Evolutionary conservation across 2,113 vertebrate species (phyloP), one percentile per base, ranked within the genome.

Genomic region (Trogon surrucura): DNA sequence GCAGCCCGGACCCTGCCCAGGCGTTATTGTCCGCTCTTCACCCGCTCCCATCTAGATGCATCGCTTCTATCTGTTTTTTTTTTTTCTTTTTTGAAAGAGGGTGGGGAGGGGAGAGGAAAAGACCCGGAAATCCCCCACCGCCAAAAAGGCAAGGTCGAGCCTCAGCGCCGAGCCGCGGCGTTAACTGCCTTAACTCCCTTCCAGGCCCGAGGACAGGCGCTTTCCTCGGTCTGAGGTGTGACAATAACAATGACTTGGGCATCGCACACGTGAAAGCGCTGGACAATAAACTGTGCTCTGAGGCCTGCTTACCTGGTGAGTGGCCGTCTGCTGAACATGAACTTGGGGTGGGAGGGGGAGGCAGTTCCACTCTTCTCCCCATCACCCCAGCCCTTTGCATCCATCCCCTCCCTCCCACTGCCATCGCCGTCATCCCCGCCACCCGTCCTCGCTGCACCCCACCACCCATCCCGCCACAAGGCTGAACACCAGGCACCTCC

Each of bases 241-340:
- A 99, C 98, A 99, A 99, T 99, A 99, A 99, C 99, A 99, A 99
- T 99, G 99, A 98, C 98, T 98, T 98, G 98, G 98, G 98, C 98
- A 98, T 98, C 98, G 98, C 98, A 97, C 99, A 98, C 98, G 98
- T 99, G 98, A 99, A 98, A 98, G 98, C 98, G 98, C 98, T 99
- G 99, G 99, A 99, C 99, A 99, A 99, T 99, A 98, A 99, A 98
- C 99, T 99, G 98, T 98, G 99, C 98, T 98, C 99, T 98, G 98
- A 99, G 98, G 98, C 98, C 98, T 98, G 98, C 99, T 99, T 99
- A 97, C 98, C 99, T 93, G 99, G 99, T 99, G 99, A 99, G 99
- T 99, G 99, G 99, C 99, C 98, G 96, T 98, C 98, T 98, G 98
- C 98, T 97, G 98, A 98, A 98, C 99, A 98, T 98, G 98, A 98